A percentile compares a stretch with the other conserved stretches of the same genome.
Evolutionary conservation across 2,113 vertebrate genomes (phyloP).

Genomic region (Emberiza fucata): DNA sequence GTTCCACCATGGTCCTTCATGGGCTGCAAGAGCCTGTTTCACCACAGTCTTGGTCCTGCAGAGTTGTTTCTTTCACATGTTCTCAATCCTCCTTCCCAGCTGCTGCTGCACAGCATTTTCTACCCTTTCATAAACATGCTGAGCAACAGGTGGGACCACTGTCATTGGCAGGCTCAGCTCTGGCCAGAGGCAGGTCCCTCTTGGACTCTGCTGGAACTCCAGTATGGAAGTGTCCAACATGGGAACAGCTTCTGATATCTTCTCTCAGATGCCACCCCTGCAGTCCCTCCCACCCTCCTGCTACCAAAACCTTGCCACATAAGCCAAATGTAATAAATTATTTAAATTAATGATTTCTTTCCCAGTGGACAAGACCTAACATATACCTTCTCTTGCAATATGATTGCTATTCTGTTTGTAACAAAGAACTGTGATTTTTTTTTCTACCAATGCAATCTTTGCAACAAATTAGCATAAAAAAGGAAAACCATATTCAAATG

Average conservation of each 20-base stretch:
- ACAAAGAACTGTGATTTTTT: neutral
- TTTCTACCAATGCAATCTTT: neutral
- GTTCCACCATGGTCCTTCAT: neutral
- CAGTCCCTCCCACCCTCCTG: fast-evolving
- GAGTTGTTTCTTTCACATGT: neutral
- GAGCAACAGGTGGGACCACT: too few species aligned
- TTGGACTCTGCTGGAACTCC: neutral
- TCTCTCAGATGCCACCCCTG: neutral
- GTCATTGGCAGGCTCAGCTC: neutral
- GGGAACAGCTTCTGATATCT: neutral
- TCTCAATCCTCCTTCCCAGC: neutral
- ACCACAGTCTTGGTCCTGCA: neutral
- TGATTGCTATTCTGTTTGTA: neutral
- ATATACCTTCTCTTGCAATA: neutral
- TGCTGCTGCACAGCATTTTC: neutral
- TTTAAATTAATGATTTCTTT: neutral
- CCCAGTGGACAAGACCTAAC: neutral
- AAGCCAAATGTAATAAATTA: neutral
- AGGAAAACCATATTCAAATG: neutral
- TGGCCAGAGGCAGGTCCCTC: too few species aligned
- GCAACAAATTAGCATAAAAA: neutral
- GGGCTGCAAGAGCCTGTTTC: neutral
- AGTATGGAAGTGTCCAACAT: neutral
- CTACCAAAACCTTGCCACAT: neutral
- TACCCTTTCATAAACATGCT: neutral